Percentiles rank a stretch among this genome's conserved stretches.
phyloP scores from a whole-genome alignment of 2,113 vertebrate species.

The Entelurus aequoreus region DNA sequence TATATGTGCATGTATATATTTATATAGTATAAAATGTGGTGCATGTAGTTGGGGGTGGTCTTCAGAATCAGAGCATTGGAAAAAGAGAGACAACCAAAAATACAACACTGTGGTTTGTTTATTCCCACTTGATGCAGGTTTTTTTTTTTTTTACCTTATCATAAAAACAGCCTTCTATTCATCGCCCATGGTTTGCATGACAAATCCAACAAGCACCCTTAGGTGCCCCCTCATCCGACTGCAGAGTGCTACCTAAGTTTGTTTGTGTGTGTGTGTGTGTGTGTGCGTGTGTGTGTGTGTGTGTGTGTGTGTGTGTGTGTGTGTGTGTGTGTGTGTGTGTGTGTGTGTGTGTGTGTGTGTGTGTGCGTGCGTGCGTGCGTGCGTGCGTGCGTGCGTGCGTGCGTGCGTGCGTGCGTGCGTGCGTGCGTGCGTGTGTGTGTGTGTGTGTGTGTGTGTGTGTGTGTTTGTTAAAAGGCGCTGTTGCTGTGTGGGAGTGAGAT shows the following conservation, averaged over 20 bases:
- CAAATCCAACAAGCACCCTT: constrained; percentile 30
- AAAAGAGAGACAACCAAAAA: too few relatives aligned
- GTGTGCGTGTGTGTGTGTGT: not conserved
- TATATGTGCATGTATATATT: too few relatives aligned
- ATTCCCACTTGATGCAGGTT: too few relatives aligned
- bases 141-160: too few relatives aligned
- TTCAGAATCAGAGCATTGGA: too few relatives aligned
- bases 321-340: not conserved
- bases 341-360: not conserved
- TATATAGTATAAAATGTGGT: too few relatives aligned
- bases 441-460: not conserved
- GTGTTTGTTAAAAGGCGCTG: constrained; percentile 11
- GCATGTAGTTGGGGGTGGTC: too few relatives aligned
- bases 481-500: constrained; percentile 47
- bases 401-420: not conserved
- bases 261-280: not conserved
- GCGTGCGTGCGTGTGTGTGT: not conserved
- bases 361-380: not conserved
- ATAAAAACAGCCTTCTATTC: constrained; percentile 31
- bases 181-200: constrained; percentile 43
- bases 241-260: not conserved
- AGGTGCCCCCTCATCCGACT: constrained; percentile 16
- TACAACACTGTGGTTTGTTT: too few relatives aligned
- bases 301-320: not conserved
- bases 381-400: not conserved